A percentile compares a stretch with the other conserved stretches of the same genome.
Conservation (phyloP, 2,888 invertebrate species). For the Nasonia oneida region DNA sequence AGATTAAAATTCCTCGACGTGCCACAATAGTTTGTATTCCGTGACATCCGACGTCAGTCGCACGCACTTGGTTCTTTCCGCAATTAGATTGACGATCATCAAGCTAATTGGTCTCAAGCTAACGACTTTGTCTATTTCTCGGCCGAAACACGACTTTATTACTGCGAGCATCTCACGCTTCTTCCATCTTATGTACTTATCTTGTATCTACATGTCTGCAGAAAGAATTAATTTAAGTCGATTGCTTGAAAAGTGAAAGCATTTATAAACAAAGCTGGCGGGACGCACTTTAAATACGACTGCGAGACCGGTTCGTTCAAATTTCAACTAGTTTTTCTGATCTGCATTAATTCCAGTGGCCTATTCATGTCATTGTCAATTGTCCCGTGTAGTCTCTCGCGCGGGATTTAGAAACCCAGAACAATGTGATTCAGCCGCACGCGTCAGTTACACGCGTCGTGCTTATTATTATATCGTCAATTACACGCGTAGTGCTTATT, state of each 20-base stretch:
- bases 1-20: neutral
- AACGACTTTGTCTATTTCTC: conserved; percentile 23
- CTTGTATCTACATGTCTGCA: neutral
- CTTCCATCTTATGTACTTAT: neutral
- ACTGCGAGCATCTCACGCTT: neutral
- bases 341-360: neutral
- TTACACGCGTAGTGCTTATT: conserved; percentile 2
- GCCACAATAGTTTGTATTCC: neutral
- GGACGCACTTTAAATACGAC: neutral
- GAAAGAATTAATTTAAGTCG: too few species aligned
- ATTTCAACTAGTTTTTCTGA: conserved; percentile 35
- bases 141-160: neutral
- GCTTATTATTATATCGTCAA: conserved; percentile 34
- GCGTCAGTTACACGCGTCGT: neutral
- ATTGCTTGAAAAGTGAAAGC: too few species aligned
- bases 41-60: neutral
- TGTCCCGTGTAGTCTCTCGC: neutral
- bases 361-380: conserved; percentile 7
- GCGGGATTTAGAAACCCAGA: conserved; percentile 6
- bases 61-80: conserved; percentile 29
- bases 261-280: neutral
- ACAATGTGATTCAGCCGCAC: neutral
- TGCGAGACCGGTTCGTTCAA: conserved; percentile 14
- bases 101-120: conserved; percentile 39
- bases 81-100: conserved; percentile 51